Base-by-base conservation (phyloP, 1,140 invertebrate species). In the Drosophila busckii region DNA sequence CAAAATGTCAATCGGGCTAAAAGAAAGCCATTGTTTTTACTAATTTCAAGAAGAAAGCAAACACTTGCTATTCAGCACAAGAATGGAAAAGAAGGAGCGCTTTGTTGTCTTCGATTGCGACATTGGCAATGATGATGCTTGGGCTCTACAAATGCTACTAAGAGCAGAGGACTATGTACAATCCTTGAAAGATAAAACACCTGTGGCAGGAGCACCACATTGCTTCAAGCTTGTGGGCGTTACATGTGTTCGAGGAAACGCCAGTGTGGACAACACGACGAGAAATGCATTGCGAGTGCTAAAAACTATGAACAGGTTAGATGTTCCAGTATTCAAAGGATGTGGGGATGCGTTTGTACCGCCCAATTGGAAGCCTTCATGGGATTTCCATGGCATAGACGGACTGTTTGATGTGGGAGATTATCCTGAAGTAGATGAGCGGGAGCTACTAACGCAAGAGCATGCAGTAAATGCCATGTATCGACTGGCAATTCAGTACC, bases 241-340 rank as follows among this genome's bases (percentile, higher is more conserved):
- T 2, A 92, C 91, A 5, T 92, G 90, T 70, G 89, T 91, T 73
- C 88, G 40, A 91, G 92, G 10, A 91, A 92, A 75, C 90, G 91
- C 4, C 50, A 63, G 20, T 55, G 93, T 1, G 78, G 90, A 60
- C 8, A 89, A 92, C 70, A 91, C 90, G 5, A 80, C 89, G 23
- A 85, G 70, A 13, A 93, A 93, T 84, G 89, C 91, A 0, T 84
- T 90, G 8, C 76, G 91, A 49, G 88, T 91, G 10, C 84, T 93
- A 3, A 49, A 90, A 20, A 70, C 87, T 4, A 88, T 88, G 4
- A 61, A 89, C 8, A 59, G 87, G 37, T 53, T 68, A 4, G 88
- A 91, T 73, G 90, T 93, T 63, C 92, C 92, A 31, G 89, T 93
- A n/a, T 93, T 87, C 64, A 86, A 48, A 84, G 87, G 92, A 90